Percentiles rank a stretch among this genome's conserved stretches.
Evolutionary conservation across 2,888 invertebrate species (phyloP).

Genomic region (Drosophila affinis): DNA sequence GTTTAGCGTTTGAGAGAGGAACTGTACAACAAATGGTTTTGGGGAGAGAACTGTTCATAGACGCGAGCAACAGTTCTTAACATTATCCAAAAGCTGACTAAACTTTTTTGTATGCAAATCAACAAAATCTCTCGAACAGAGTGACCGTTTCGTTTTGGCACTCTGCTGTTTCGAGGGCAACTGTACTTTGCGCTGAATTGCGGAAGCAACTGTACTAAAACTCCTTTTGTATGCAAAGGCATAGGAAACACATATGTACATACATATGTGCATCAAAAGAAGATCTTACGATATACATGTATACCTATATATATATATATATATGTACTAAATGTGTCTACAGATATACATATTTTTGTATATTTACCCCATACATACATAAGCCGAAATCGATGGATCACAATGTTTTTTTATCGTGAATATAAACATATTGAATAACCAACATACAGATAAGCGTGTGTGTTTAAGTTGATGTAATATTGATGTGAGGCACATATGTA

Average conservation of each 20-base stretch:
- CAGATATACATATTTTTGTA: slow-evolving; percentile 28
- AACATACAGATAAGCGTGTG: not conserved
- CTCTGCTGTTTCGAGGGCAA: slow-evolving; percentile 10
- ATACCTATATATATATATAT: slow-evolving; percentile 10
- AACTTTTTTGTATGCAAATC: slow-evolving; percentile 21
- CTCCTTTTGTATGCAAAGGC: slow-evolving; percentile 29
- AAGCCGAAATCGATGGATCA: slow-evolving; percentile 10
- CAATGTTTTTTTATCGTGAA: slow-evolving; percentile 12
- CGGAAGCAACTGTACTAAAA: slow-evolving; percentile 14
- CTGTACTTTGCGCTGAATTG: slow-evolving; percentile 30
- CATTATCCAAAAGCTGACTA: slow-evolving; percentile 28
- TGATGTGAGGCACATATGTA: not conserved
- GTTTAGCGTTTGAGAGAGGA: not conserved
- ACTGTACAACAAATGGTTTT: not conserved
- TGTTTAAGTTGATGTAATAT: not conserved
- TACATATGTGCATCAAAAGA: not conserved
- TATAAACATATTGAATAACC: not conserved
- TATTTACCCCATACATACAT: slow-evolving; percentile 16
- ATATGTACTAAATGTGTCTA: slow-evolving; percentile 4
- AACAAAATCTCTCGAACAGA: not conserved
- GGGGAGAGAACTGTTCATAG: not conserved
- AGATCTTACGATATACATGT: slow-evolving; percentile 21
- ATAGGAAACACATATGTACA: not conserved
- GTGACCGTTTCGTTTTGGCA: not conserved
- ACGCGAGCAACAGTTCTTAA: not conserved